A percentile compares a stretch with the other conserved stretches of the same genome.
These are phyloP conservation scores for Dermolepida albohirtum DNA, from an alignment of 2,888 invertebrate genomes.

Conservation along the genomic window DNA sequence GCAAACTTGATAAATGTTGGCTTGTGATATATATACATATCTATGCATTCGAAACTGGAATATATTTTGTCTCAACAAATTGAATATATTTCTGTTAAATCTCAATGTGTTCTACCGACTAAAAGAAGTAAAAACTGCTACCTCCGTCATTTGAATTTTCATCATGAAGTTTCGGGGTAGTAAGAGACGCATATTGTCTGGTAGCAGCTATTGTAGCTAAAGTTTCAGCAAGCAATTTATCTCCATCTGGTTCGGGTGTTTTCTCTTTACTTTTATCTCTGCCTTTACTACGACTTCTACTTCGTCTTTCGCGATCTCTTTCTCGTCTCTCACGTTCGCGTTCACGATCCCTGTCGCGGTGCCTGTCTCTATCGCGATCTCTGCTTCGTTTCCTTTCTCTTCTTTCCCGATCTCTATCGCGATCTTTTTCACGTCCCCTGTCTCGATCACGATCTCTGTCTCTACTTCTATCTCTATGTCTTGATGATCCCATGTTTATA, in stretches of 20 bases:
- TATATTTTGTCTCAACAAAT: too few species aligned
- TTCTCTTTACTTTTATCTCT: conserved; percentile 58
- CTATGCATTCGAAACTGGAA: too few species aligned
- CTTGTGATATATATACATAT: too few species aligned
- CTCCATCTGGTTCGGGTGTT: conserved; percentile 62
- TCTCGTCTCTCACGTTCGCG: conserved; percentile 59
- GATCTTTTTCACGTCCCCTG: conserved; percentile 49
- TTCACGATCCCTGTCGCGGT: conserved; percentile 60
- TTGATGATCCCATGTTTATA: conserved; percentile 67
- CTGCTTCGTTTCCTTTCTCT: conserved; percentile 47
- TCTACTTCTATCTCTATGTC: conserved; percentile 69
- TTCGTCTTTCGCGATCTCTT: conserved; percentile 54
- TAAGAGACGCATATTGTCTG: conserved; percentile 68
- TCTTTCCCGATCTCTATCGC: conserved; percentile 52
- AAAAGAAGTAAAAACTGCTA: neutral
- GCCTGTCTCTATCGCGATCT: conserved; percentile 53
- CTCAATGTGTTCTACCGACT: too few species aligned
- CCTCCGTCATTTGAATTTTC: conserved; percentile 53
- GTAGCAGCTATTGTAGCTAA: conserved; percentile 65
- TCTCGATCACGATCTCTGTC: conserved; percentile 57
- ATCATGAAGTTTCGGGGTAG: conserved; percentile 56
- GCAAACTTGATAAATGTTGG: too few species aligned
- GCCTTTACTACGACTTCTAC: conserved; percentile 53
- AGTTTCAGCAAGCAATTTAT: conserved; percentile 67
- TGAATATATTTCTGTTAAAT: too few species aligned